phyloP scores from a whole-genome alignment of 2,888 invertebrate species.

The Podabrus alpinus region DNA sequence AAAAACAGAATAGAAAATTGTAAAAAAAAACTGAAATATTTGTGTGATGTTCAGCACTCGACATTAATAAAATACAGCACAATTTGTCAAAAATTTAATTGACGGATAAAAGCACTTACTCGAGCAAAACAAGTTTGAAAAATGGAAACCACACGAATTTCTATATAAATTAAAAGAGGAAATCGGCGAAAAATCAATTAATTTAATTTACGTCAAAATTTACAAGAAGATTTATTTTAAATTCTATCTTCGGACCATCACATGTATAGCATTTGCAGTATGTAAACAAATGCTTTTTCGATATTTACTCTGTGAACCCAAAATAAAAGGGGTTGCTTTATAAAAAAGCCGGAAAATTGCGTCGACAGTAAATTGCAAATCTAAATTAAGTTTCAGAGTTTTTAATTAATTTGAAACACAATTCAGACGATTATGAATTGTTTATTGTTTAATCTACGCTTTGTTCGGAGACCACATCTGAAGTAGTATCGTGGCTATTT shows the following conservation, averaged over 20 bases:
- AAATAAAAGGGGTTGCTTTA: neutral
- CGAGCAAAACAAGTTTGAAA: neutral
- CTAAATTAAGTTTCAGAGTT: neutral
- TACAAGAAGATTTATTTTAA: neutral
- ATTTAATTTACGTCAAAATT: constrained; percentile 1
- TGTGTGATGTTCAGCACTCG: neutral
- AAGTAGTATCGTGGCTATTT: neutral
- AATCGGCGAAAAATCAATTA: neutral
- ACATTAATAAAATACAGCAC: neutral
- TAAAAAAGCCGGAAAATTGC: neutral
- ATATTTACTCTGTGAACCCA: neutral
- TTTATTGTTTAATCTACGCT: constrained; percentile 2
- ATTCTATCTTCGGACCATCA: neutral
- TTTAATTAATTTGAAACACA: neutral
- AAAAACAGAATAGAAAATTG: neutral
- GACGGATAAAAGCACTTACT: neutral
- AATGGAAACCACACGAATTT: neutral
- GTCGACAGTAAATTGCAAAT: neutral
- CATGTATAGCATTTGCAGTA: neutral
- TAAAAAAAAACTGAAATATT: neutral
- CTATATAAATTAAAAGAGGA: neutral
- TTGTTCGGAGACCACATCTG: neutral
- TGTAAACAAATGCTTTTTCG: neutral
- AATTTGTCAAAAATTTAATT: constrained; percentile 1
- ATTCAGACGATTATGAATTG: constrained; percentile 2